Evolutionary conservation across 2,888 invertebrate species (phyloP), one percentile per base, ranked within the genome.

Genomic region (Sisyra terminalis): DNA sequence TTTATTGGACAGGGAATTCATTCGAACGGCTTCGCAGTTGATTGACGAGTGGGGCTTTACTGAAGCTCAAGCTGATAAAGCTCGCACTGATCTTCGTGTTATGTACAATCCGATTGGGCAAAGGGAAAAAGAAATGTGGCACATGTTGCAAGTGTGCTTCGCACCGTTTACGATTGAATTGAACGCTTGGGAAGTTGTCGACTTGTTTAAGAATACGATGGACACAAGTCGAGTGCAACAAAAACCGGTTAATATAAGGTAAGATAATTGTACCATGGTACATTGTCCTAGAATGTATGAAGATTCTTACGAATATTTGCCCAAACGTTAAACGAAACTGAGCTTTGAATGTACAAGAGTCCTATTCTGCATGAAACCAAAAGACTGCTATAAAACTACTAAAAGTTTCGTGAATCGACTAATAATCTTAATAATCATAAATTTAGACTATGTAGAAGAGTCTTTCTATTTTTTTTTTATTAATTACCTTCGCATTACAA

Each of bases 1-100:
- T 15, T 76, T 77, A 52, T 58, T 83, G 31, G 83, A 83, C 56
- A 71, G 76, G 50, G 79, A 78, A 36, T 75, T 83, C 50, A 67
- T 71, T 48, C 61, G 68, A 46, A 71, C 76, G 31, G 57, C 80
- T 6, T 71, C 72, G 45, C 72, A 77, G 57, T 65, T 79, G 18
- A 55, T 78, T 39, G 70, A 73, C 42, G 69, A 70, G 49, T 72
- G 74, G 63, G 68, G 71, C 50, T 58, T 66, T 18, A 68, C 71
- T 46, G 71, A 73, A 48, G 67, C 69, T 46, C 71, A 73, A 4
- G 69, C 73, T 17, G 64, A 70, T 0, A 67, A 69, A 42, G 55
- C 73, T n/a, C 55, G 71, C 38, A 65, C 69, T 8, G 73, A 74
- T 46, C 56, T 74, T 40, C 32, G 17, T 8, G 30, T 18, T 10